Evolutionary conservation across 2,113 vertebrate genomes (phyloP), one percentile per base, ranked within the genome.

Genomic region (Prinia subflava): DNA sequence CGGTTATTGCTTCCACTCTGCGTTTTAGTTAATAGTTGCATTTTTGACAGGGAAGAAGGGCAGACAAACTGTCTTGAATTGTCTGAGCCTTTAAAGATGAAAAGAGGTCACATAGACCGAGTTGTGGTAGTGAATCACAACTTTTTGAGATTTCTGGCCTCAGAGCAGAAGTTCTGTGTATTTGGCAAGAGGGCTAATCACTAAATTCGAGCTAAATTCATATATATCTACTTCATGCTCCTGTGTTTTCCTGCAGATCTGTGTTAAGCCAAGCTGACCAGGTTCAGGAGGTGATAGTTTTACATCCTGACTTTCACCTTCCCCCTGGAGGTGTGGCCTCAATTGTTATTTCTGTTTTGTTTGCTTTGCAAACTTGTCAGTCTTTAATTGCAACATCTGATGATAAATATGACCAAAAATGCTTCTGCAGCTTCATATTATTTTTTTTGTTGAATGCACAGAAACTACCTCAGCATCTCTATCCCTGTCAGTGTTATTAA

Each of bases 291-390:
- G 39, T 65, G 60, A 23, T 63, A 44, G 23, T 59, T 95, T 91
- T 52, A 55, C 19, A 64, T 8, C 33, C 67, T 33, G 19, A 42
- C 79, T 92, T 92, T 73, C 20, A 33, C 65, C 87, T 94, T 65
- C n/a, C 65, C n/a, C 79, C 75, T 87, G 60, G 50, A 83, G 80
- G 41, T 30, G 65, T 42, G 84, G 71, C 56, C 62, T 56, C 7
- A 19, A 57, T 60, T 65, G 22, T 89, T 96, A 78, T 76, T 94
- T 86, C 49, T 87, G 39, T 85, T 92, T 95, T 87, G 63, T 87
- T 92, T 86, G 44, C 42, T 88, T 80, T 80, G 68, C 87, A 94
- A 78, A 90, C 52, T 25, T 9, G 39, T 42, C 15, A 12, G 35
- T 77, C 47, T 92, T 44, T 47, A 90, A 94, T 91, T 91, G 27